These are phyloP conservation scores for Biston stratarius DNA, from an alignment of 2,888 invertebrate species.

Conservation along the genomic window DNA sequence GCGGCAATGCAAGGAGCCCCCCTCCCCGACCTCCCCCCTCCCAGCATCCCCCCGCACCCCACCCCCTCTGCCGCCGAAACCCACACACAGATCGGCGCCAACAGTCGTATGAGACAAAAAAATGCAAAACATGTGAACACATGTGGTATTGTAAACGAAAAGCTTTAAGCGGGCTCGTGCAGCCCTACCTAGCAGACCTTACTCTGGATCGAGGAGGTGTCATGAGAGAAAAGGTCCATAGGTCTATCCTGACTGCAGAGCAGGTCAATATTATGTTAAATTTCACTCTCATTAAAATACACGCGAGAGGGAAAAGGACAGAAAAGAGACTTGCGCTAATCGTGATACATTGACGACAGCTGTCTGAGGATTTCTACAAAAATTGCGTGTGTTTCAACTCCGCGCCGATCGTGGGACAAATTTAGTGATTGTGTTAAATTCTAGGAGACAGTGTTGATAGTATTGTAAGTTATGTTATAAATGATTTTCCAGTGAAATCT, in stretches of 20 bases:
- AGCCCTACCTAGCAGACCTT: too few species aligned
- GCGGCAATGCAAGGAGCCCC: slow-evolving; percentile 53
- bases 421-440: neutral
- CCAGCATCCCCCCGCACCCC: slow-evolving; percentile 60
- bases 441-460: neutral
- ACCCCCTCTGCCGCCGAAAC: slow-evolving; percentile 75
- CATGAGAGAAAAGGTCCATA: too few species aligned
- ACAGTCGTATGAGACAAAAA: slow-evolving; percentile 65
- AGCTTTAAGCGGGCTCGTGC: too few species aligned
- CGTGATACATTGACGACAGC: too few species aligned
- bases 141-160: neutral
- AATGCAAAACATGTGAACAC: too few species aligned
- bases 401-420: too few species aligned
- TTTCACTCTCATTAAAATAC: neutral
- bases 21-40: slow-evolving; percentile 51
- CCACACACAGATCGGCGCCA: slow-evolving; percentile 62
- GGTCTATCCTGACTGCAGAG: too few species aligned
- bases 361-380: too few species aligned
- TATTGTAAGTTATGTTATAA: neutral
- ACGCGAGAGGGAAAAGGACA: neutral
- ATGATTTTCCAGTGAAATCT: neutral
- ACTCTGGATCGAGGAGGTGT: too few species aligned
- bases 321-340: neutral
- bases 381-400: too few species aligned
- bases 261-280: neutral